Base-by-base conservation (phyloP, 2,888 invertebrate species). In the Leptinotarsa rubiginosa region DNA sequence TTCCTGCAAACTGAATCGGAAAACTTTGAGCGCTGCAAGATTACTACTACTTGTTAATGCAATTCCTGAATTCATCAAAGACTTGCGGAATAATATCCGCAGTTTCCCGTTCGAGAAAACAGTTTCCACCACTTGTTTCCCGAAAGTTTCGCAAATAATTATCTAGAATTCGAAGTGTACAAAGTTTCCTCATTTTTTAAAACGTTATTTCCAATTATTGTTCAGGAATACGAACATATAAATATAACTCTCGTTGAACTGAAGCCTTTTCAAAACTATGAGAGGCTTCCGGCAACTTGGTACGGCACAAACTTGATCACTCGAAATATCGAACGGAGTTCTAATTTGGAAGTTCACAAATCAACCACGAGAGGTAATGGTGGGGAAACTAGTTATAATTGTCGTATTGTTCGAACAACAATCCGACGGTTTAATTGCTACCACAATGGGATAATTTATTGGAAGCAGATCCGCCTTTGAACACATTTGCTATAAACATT, bases 401-500 rank as follows among this genome's bases (percentile, higher is more conserved):
- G 75, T 73, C 70, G 69, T 67, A 75, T 69, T 75, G 73, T 73
- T 64, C 69, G 66, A 72, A 31, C 70, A 75, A 75, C 70, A 74
- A 74, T 70, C 70, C 66, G 64, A 22, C 50, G 64, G 70, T 74
- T 67, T 70, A 66, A 70, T 74, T 62, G 62, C 62, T 50, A 62
- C 22, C 25, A 66, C 62, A 64, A 59, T 62, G 41, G 62, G 25
- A 47, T 74, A 67, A 74, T 74, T 76, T 76, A 76, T 71, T 16
- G 65, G 71, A 49, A 71, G 56, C 56, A 69, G 59, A 64, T 70
- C 52, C 47, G 70, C 68, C 72, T 54, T 49, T 22, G 59, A 67
- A 47, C 49, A 31, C 52, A 18, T 64, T 56, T 47, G 65, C 54
- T 69, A 76, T 69, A 70, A 76, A 71, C 68, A 76, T 69, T 66